phyloP scores from a whole-genome alignment of 2,113 vertebrate genomes.

The western clawed frog (Xenopus tropicalis) region UCB_Xtro_10.0 CM004450.2:82130001-82130500 shows the following conservation, averaged over 20 bases:
- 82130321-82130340: conserved; percentile 81
- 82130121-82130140: conserved; percentile 83
- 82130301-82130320: conserved; percentile 89
- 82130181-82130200: conserved; percentile 86
- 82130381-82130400: conserved; percentile 68
- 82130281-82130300: conserved; percentile 96
- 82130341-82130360: conserved; percentile 81
- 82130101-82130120: too few species aligned
- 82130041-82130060: too few species aligned
- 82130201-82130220: conserved; percentile 84
- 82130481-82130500: conserved; percentile 13
- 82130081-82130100: too few species aligned
- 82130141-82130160: conserved; percentile 85
- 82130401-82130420: conserved; percentile 75
- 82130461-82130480: background rate
- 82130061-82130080: too few species aligned
- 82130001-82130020: too few species aligned
- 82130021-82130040: too few species aligned
- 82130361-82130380: conserved; percentile 64
- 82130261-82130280: conserved; percentile 90
- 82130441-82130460: conserved; percentile 10
- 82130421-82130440: conserved; percentile 44
- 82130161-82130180: conserved; percentile 89
- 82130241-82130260: conserved; percentile 97
- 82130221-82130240: conserved; percentile 88